Conservation (phyloP, 2,888 invertebrate species). For the Clepsis dumicolana region DNA sequence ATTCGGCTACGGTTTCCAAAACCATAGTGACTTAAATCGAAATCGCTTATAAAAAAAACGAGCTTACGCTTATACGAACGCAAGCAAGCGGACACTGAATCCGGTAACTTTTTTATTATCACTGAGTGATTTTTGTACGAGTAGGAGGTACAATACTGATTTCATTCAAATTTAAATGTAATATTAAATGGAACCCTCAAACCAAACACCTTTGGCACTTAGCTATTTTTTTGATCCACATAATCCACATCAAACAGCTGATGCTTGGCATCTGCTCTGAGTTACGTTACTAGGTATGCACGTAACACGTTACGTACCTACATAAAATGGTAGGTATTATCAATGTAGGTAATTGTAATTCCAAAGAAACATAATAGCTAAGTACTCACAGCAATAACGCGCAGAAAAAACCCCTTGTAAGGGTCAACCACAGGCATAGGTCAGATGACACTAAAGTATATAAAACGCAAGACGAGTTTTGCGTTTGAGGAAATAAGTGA, state of each 20-base stretch:
- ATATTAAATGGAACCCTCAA: conserved; percentile 30
- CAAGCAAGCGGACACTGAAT: too few relatives aligned
- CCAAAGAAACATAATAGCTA: too few relatives aligned
- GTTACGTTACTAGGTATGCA: background rate
- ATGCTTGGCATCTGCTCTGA: conserved; percentile 35
- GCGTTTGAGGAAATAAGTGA: background rate
- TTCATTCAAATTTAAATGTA: background rate
- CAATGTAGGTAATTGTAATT: background rate
- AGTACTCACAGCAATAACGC: background rate
- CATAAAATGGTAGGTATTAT: too few relatives aligned
- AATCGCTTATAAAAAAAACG: too few relatives aligned
- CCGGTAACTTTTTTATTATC: too few relatives aligned
- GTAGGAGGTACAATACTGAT: too few relatives aligned
- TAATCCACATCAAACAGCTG: conserved; percentile 33
- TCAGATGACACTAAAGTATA: background rate
- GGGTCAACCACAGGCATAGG: background rate
- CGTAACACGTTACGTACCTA: too few relatives aligned
- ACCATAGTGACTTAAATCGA: too few relatives aligned
- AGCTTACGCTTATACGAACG: too few relatives aligned
- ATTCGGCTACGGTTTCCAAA: too few relatives aligned
- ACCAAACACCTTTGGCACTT: background rate
- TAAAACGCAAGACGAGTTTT: too few relatives aligned
- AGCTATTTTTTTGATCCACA: conserved; percentile 26
- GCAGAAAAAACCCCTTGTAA: background rate
- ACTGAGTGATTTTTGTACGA: too few relatives aligned